Evolutionary conservation across 2,888 invertebrate genomes (phyloP).

Genomic region (Agrotis puta): DNA sequence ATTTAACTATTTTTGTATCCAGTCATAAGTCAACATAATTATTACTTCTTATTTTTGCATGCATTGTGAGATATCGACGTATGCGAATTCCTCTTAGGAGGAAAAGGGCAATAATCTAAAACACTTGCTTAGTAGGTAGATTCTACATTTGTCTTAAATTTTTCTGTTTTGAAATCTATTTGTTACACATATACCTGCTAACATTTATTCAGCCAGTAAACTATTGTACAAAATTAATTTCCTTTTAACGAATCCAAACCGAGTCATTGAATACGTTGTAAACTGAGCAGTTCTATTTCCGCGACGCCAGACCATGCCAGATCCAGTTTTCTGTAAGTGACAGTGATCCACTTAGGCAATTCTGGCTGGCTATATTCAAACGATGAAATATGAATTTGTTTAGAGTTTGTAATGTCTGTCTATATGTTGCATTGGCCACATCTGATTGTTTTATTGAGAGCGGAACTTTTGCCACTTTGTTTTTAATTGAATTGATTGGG

Average conservation of each 20-base stretch:
- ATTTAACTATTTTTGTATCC: too few relatives aligned
- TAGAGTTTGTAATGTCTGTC: background rate
- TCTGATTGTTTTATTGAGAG: background rate
- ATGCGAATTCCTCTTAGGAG: too few relatives aligned
- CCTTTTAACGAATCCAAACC: background rate
- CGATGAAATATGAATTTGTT: background rate
- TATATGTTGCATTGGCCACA: too few relatives aligned
- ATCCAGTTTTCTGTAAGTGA: slow-evolving; percentile 34
- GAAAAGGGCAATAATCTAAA: too few relatives aligned
- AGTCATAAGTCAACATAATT: too few relatives aligned
- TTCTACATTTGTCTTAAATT: too few relatives aligned
- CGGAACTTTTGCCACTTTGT: too few relatives aligned
- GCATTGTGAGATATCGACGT: too few relatives aligned
- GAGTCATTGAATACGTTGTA: slow-evolving; percentile 2
- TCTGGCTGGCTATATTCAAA: background rate
- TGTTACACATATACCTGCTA: background rate
- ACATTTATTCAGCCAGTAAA: background rate
- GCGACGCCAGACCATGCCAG: slow-evolving; percentile 3
- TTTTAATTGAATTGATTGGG: too few relatives aligned
- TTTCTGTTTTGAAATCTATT: background rate
- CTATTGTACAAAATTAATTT: slow-evolving; percentile 13
- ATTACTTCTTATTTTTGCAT: too few relatives aligned
- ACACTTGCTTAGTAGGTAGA: too few relatives aligned
- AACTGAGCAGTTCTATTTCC: background rate
- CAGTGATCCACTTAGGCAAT: slow-evolving; percentile 17